Percentiles rank a stretch among this genome's conserved stretches.
These are phyloP conservation scores for Eucidaris tribuloides DNA, from an alignment of 35 echinoderm and acorn worm species.

Conservation along the genomic window DNA sequence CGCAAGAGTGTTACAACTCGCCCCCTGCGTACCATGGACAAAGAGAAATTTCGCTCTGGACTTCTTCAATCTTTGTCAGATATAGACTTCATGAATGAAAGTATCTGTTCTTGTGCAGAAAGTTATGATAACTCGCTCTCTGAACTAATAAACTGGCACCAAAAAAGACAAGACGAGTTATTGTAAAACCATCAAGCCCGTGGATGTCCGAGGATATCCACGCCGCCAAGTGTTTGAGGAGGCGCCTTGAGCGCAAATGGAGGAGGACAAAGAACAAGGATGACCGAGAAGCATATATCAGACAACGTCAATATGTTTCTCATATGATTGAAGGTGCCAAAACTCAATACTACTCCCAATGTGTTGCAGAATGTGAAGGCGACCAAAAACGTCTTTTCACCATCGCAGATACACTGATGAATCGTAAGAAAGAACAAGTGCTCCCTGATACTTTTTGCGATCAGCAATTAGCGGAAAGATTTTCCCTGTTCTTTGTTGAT, in stretches of 20 bases:
- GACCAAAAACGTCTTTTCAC: neutral
- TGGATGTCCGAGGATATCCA: constrained; percentile 30
- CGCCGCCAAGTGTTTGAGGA: constrained; percentile 1
- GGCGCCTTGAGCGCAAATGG: neutral
- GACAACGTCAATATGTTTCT: neutral
- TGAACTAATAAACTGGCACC: constrained; percentile 10
- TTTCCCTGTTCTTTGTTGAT: neutral
- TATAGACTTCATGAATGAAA: neutral
- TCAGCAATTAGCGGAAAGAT: neutral
- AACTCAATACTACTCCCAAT: neutral
- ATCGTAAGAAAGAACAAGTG: neutral
- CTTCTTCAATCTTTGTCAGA: constrained; percentile 7
- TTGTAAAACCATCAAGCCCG: constrained; percentile 20
- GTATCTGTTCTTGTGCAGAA: neutral
- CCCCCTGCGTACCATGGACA: constrained; percentile 5
- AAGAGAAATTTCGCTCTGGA: constrained; percentile 1
- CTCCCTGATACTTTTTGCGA: neutral
- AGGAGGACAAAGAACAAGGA: neutral
- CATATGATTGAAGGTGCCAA: neutral
- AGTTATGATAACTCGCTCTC: constrained; percentile 9
- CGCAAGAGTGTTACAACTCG: constrained; percentile 39
- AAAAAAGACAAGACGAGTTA: neutral
- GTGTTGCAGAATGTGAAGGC: neutral
- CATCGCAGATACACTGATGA: neutral
- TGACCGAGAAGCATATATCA: neutral